Evolutionary conservation across 1,140 invertebrate genomes (phyloP), one percentile per base, ranked within the genome.

Genomic region (Tenebrio molitor): DNA sequence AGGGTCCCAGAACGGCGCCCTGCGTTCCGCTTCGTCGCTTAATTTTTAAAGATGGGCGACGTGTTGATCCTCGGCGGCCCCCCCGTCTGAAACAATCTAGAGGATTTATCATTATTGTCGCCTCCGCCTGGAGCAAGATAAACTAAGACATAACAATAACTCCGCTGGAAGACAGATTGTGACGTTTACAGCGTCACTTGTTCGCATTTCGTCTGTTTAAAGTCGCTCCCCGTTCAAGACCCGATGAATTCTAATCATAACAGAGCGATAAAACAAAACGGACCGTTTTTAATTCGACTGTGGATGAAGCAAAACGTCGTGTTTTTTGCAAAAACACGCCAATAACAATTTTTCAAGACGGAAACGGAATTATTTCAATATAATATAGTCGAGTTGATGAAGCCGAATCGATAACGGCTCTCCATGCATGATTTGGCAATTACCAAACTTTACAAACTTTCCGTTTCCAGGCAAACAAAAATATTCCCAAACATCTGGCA

Each of bases 381-480:
- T 53, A 21, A 53, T 58, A 58, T 29, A 21, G 23, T 10, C 50
- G 50, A n/a, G 50, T 8, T 29, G 50, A 33, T 58, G 15, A 58
- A 58, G 12, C 36, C 5, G 12, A 39, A 29, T 58, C 50, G 23
- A 58, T 58, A 58, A 58, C 50, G 23, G 23, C 25, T 25, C n/a
- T 58, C 21, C 23, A 58, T 58, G 50, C 50, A 58, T 58, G 50
- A 58, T 58, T 58, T 58, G 15, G 23, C 50, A 58, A 58, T 58
- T 34, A 58, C 44, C 21, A 15, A 58, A 58, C 21, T 58, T 58
- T 58, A 23, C 23, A 50, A 58, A 58, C 50, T 58, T 29, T 58
- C 12, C 21, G 50, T 58, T 58, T 15, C 23, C 50, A 25, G 12
- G 23, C 21, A 58, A 58, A 58, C 50, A 58, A 58, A 58, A 58